phyloP scores from a whole-genome alignment of 2,797 vertebrate species.

The Harpagifer antarcticus region DNA sequence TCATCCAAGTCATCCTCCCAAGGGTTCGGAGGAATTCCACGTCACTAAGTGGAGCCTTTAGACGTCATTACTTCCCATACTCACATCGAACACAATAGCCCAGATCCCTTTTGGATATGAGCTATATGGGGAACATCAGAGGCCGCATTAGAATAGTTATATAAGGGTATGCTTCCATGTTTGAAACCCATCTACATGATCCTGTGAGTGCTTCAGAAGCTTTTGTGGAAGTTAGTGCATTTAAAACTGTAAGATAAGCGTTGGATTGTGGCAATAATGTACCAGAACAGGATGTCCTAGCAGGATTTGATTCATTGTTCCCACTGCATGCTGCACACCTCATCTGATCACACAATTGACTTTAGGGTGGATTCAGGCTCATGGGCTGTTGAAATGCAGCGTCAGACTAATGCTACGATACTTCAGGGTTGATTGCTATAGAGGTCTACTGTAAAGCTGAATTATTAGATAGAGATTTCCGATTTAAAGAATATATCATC shows the following conservation, averaged over 20 bases:
- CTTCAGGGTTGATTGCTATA: not conserved
- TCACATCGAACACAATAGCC: slow-evolving; percentile 44
- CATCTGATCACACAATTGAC: slow-evolving; percentile 29
- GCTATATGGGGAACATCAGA: slow-evolving; percentile 20
- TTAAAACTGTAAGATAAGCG: not conserved
- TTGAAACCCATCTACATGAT: slow-evolving; percentile 9
- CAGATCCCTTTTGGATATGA: slow-evolving; percentile 29
- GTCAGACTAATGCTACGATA: not conserved
- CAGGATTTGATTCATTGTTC: slow-evolving; percentile 33
- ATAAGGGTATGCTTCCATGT: slow-evolving; percentile 5
- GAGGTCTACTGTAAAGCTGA: not conserved
- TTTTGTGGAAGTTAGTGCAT: slow-evolving; percentile 12
- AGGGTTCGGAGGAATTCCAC: slow-evolving; percentile 45
- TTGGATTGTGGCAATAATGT: slow-evolving; percentile 24
- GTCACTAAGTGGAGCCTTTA: slow-evolving; percentile 47
- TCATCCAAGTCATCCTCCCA: slow-evolving; percentile 44
- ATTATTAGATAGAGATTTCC: not conserved
- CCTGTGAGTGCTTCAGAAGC: slow-evolving; percentile 1
- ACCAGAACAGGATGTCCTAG: slow-evolving; percentile 37
- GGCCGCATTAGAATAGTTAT: not conserved
- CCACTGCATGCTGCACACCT: slow-evolving; percentile 34
- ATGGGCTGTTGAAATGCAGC: slow-evolving; percentile 5
- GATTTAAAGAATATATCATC: not conserved
- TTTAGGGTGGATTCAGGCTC: slow-evolving; percentile 3
- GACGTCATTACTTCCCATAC: slow-evolving; percentile 38